phyloP scores from a whole-genome alignment of 2,113 vertebrate genomes.

The Corydoras maculifer region DNA sequence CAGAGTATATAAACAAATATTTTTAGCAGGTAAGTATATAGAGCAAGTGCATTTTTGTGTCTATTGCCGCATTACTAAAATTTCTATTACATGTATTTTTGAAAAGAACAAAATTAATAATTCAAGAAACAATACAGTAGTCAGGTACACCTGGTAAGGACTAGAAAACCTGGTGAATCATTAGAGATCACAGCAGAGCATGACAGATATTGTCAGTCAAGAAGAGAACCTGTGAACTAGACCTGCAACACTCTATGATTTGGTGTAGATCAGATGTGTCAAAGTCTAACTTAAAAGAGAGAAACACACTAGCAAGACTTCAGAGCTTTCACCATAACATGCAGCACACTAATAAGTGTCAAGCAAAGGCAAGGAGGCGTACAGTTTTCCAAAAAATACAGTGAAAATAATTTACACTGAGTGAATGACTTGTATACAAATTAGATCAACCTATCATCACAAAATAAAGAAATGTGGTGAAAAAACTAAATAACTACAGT shows the following conservation, averaged over 20 bases:
- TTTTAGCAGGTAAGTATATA: too few relatives aligned
- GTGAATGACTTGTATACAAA: neutral
- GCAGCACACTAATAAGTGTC: neutral
- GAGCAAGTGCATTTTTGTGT: too few relatives aligned
- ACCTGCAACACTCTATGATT: neutral
- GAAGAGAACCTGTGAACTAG: neutral
- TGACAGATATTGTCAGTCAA: neutral
- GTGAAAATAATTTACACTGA: neutral
- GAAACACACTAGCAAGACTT: neutral
- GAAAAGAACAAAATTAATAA: neutral
- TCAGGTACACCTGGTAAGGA: neutral
- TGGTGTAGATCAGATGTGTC: neutral
- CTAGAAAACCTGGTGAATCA: neutral
- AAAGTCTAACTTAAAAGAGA: neutral
- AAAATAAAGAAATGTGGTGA: too few relatives aligned
- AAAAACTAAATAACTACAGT: too few relatives aligned
- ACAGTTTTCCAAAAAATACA: neutral
- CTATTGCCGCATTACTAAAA: too few relatives aligned
- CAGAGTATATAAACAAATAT: too few relatives aligned
- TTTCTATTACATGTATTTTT: too few relatives aligned
- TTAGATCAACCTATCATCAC: too few relatives aligned
- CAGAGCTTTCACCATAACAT: neutral
- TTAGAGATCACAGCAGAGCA: neutral
- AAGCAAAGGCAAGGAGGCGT: neutral
- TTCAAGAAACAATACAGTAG: constrained; percentile 3